Conservation (phyloP, 2,113 vertebrate species). For the Kryptolebias marmoratus region DNA sequence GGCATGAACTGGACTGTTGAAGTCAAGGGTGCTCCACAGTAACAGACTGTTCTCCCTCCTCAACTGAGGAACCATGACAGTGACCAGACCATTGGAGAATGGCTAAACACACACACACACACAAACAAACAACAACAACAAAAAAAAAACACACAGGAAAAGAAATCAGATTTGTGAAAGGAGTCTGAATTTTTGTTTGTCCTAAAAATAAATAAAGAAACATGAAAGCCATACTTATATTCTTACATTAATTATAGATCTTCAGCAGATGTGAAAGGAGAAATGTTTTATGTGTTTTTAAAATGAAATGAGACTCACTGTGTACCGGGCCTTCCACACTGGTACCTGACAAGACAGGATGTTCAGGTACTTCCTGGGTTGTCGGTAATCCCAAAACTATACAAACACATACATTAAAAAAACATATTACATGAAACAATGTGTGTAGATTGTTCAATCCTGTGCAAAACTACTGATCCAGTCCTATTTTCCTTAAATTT, state of each 20-base stretch:
- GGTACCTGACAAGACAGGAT: constrained; percentile 97
- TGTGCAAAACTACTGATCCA: too few species aligned
- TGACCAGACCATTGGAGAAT: constrained; percentile 94
- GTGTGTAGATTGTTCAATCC: too few species aligned
- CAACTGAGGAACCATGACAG: constrained; percentile 97
- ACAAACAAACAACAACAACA: not conserved
- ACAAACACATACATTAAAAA: constrained; percentile 11
- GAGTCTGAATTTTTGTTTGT: too few species aligned
- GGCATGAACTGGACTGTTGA: constrained; percentile 94
- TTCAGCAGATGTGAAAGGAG: not conserved
- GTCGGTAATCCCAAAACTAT: constrained; percentile 98
- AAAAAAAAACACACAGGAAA: too few species aligned
- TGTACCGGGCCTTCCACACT: constrained; percentile 98
- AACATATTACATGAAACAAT: not conserved
- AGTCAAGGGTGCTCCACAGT: constrained; percentile 92
- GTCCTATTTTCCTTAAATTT: too few species aligned
- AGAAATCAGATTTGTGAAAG: too few species aligned
- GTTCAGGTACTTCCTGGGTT: constrained; percentile 95
- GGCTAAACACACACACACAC: constrained; percentile 77
- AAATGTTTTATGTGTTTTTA: too few species aligned
- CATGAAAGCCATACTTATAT: too few species aligned
- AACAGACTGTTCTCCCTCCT: constrained; percentile 95
- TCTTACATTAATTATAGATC: too few species aligned
- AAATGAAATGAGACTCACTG: constrained; percentile 79
- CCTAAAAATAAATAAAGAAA: too few species aligned